phyloP scores from a whole-genome alignment of 1,140 invertebrate species.

The Polypedilum vanderplanki region DNA sequence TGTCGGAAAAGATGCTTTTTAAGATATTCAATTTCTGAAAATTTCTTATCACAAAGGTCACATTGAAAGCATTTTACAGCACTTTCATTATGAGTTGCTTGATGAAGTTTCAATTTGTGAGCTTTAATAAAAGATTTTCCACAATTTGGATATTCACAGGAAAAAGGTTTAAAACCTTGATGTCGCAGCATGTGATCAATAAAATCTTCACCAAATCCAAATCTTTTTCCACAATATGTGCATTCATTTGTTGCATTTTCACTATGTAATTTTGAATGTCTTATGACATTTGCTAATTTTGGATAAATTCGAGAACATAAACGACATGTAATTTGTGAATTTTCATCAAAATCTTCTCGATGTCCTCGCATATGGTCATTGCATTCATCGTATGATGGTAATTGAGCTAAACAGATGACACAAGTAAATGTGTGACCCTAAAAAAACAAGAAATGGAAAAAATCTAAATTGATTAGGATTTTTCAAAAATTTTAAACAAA shows the following conservation, averaged over 20 bases:
- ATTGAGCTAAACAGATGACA: neutral
- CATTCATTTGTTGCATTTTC: constrained; percentile 17
- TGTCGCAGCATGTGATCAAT: neutral
- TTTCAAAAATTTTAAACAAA: too few relatives aligned
- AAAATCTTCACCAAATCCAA: constrained; percentile 20
- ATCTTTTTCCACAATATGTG: neutral
- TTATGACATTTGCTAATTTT: constrained; percentile 9
- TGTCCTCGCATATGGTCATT: neutral
- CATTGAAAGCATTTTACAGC: neutral
- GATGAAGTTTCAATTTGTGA: neutral
- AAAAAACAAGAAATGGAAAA: too few relatives aligned
- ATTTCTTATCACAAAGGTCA: neutral
- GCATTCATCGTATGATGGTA: neutral
- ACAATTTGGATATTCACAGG: neutral
- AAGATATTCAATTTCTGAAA: constrained; percentile 4
- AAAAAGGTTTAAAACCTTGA: neutral
- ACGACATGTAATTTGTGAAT: neutral
- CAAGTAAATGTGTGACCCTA: neutral
- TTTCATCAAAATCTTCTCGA: constrained; percentile 3
- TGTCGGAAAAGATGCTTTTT: constrained; percentile 22
- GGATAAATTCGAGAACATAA: neutral
- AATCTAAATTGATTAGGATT: too few relatives aligned
- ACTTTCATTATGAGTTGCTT: neutral
- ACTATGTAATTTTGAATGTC: neutral
- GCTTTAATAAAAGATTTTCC: neutral